A percentile compares a stretch with the other conserved stretches of the same genome.
Conservation (phyloP, 2,113 vertebrate species). For the Pao palembangensis region DNA sequence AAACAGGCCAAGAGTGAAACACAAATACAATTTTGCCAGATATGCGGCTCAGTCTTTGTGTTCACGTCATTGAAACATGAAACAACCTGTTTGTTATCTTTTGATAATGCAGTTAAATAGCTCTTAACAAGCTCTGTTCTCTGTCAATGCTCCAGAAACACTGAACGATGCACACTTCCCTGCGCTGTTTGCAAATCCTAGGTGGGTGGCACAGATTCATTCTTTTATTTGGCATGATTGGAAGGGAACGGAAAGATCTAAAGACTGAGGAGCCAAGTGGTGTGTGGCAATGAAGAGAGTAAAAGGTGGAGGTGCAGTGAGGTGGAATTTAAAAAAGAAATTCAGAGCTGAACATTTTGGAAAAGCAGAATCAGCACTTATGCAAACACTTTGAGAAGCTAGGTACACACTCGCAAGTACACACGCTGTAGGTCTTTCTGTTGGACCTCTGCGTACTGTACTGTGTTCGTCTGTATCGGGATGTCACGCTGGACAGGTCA, state of each 20-base stretch:
- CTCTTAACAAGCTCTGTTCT: slow-evolving; percentile 20
- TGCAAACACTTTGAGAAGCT: slow-evolving; percentile 68
- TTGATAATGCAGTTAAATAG: no score
- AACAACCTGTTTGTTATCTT: no score
- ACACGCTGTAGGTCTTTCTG: slow-evolving; percentile 3
- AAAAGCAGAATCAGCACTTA: slow-evolving; percentile 76
- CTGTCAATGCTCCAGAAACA: slow-evolving; percentile 2
- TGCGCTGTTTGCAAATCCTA: slow-evolving; percentile 37
- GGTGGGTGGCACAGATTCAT: slow-evolving; percentile 6
- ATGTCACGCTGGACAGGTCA: slow-evolving; percentile 72
- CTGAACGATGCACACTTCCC: slow-evolving; percentile 20
- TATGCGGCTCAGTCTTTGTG: no score
- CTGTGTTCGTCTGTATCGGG: slow-evolving; percentile 64
- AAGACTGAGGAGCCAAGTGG: slow-evolving; percentile 54
- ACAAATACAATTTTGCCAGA: no score
- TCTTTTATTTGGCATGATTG: slow-evolving; percentile 27
- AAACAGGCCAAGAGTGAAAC: no score
- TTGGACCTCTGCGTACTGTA: slow-evolving; percentile 36
- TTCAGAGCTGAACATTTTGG: slow-evolving; percentile 68
- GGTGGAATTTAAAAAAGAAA: slow-evolving; percentile 54
- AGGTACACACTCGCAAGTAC: slow-evolving; percentile 24
- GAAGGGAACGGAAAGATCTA: slow-evolving; percentile 59
- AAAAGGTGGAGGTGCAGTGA: slow-evolving; percentile 56
- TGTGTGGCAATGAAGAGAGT: slow-evolving; percentile 55
- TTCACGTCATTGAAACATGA: no score